Conservation (phyloP, 2,797 vertebrate species). For the Hozukius guyotensis region DNA sequence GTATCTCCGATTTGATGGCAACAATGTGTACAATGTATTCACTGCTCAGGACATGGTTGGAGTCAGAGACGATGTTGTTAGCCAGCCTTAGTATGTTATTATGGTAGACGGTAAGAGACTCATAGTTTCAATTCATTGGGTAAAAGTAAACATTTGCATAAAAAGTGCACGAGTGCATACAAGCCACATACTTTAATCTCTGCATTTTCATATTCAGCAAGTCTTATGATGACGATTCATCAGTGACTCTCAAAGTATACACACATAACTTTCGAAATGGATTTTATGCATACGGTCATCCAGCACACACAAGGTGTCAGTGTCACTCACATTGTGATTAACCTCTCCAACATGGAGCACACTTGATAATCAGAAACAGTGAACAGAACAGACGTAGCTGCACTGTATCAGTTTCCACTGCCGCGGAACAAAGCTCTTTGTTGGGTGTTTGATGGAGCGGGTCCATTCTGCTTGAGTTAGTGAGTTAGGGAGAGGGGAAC, state of each 20-base stretch:
- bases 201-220: not conserved
- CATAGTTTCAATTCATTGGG: too few relatives aligned
- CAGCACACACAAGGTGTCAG: not conserved
- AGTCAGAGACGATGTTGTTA: too few relatives aligned
- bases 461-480: slow-evolving; percentile 39
- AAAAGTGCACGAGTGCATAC: not conserved
- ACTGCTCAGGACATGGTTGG: too few relatives aligned
- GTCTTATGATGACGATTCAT: not conserved
- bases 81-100: too few relatives aligned
- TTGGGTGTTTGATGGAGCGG: slow-evolving; percentile 42
- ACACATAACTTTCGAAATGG: not conserved
- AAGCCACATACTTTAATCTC: not conserved
- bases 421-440: slow-evolving; percentile 58
- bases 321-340: slow-evolving; percentile 19
- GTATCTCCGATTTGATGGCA: too few relatives aligned
- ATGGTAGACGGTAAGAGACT: too few relatives aligned
- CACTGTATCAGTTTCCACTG: slow-evolving; percentile 30
- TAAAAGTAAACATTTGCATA: not conserved
- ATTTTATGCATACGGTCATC: not conserved
- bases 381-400: slow-evolving; percentile 29
- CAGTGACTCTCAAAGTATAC: not conserved
- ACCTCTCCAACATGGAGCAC: not conserved
- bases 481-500: slow-evolving; percentile 31
- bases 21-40: too few relatives aligned
- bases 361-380: slow-evolving; percentile 7